Evolutionary conservation across 2,797 vertebrate genomes (phyloP).

Genomic region (Pristis pectinata): DNA sequence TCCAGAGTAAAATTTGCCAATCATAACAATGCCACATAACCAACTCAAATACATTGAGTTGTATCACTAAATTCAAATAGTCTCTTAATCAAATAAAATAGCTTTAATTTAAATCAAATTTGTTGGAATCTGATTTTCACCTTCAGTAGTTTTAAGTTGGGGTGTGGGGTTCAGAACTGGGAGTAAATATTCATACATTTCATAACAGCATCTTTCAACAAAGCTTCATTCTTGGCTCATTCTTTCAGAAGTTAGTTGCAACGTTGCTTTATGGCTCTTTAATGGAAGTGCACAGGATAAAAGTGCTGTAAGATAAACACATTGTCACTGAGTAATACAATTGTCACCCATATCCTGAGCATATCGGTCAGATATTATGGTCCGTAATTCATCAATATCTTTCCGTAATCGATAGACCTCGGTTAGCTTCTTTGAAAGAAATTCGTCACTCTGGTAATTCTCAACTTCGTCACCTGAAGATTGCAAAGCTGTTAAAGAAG

Average conservation of each 20-base stretch:
- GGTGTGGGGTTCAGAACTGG: no score
- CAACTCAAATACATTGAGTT: background rate
- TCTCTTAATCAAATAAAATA: background rate
- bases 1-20: background rate
- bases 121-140: constrained; percentile 71
- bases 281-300: constrained; percentile 48
- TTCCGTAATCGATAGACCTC: constrained; percentile 77
- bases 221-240: background rate
- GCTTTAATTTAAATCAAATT: constrained; percentile 54
- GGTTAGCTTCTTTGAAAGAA: constrained; percentile 67
- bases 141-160: constrained; percentile 63
- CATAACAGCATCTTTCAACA: background rate
- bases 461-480: constrained; percentile 74
- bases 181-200: background rate
- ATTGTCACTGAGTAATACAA: constrained; percentile 75
- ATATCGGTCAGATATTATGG: constrained; percentile 75
- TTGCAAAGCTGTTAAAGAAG: constrained; percentile 63
- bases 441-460: constrained; percentile 63
- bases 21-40: background rate
- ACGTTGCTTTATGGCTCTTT: constrained; percentile 51
- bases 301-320: constrained; percentile 46
- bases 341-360: constrained; percentile 87
- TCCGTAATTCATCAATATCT: constrained; percentile 84
- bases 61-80: background rate
- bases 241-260: constrained; percentile 38